Evolutionary conservation across 2,888 invertebrate species (phyloP), one percentile per base, ranked within the genome.

Genomic region (Agriopis aurantiaria): DNA sequence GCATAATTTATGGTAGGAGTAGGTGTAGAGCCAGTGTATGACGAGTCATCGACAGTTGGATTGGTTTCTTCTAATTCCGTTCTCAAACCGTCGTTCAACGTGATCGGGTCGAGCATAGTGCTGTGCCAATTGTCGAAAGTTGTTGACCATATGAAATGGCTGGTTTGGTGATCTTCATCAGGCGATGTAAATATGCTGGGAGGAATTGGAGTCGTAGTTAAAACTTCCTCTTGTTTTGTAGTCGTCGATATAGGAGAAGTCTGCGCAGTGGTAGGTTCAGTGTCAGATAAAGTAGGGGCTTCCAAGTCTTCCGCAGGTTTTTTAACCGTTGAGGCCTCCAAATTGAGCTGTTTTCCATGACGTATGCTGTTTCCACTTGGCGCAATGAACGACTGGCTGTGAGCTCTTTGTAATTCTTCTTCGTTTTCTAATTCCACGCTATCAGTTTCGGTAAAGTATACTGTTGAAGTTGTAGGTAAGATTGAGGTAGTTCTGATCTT

Each of bases 91-190:
- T 97, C 96, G 81, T 97, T 97, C 14, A 97, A 95, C 40, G 96
- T 96, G 45, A 96, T 94, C 0, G 97, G 97, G 85, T 97, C 96
- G 8, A 97, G 95, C 10, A 96, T 95, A 0, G 97, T 96, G 59
- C 96, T 96, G 65, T 96, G 95, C 96, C 96, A 96, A 58, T 96
- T 91, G 45, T 91, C 91, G 65, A 85, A 92, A 49, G 88, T 90
- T 52, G 86, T 93, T 1, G 92, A 86, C 92, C 93, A 89, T 90
- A 72, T 65, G 55, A 95, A 78, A 90, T 96, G 79, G 84, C 86
- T 88, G 3, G 89, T 96, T 2, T 93, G 86, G 68, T 88, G 92
- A 0, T 91, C 91, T 58, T 76, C 84, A 55, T 91, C 93, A 0
- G 93, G 89, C 1, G 91, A 91, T 45, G 93, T 94, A 69, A 92